Evolutionary conservation across 2,888 invertebrate species (phyloP).

Genomic region (Hipparchia sbordonii): DNA sequence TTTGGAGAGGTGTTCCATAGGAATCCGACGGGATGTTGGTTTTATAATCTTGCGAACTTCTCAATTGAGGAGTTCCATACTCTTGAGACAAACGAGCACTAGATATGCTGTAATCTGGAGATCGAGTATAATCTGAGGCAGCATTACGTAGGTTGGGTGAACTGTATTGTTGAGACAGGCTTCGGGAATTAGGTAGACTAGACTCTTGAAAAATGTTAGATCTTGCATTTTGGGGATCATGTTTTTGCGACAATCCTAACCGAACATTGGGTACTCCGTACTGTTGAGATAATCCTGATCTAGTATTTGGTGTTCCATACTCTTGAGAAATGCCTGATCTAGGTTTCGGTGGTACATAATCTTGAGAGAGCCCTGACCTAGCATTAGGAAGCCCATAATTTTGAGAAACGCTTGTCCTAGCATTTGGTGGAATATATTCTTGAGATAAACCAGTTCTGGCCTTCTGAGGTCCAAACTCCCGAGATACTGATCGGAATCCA

Average conservation of each 20-base stretch:
- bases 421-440: slow-evolving; percentile 40
- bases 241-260: slow-evolving; percentile 39
- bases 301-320: slow-evolving; percentile 41
- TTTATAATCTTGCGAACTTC: slow-evolving; percentile 46
- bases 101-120: slow-evolving; percentile 52
- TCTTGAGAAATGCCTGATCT: not conserved
- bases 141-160: slow-evolving; percentile 26
- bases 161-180: slow-evolving; percentile 40
- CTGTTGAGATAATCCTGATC: slow-evolving; percentile 43
- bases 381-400: slow-evolving; percentile 25
- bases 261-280: slow-evolving; percentile 49
- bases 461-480: not conserved
- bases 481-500: slow-evolving; percentile 4
- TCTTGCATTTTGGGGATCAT: slow-evolving; percentile 42
- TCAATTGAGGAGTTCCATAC: slow-evolving; percentile 44
- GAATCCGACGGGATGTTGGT: slow-evolving; percentile 43
- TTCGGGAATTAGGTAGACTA: slow-evolving; percentile 50
- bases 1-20: slow-evolving; percentile 47
- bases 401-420: slow-evolving; percentile 40
- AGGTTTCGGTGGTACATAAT: not conserved
- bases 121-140: slow-evolving; percentile 24
- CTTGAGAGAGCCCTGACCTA: not conserved
- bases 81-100: slow-evolving; percentile 44
- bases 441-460: not conserved
- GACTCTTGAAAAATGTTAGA: slow-evolving; percentile 49